Conservation (phyloP, 2,797 vertebrate species). For the Etheostoma perlongum region DNA sequence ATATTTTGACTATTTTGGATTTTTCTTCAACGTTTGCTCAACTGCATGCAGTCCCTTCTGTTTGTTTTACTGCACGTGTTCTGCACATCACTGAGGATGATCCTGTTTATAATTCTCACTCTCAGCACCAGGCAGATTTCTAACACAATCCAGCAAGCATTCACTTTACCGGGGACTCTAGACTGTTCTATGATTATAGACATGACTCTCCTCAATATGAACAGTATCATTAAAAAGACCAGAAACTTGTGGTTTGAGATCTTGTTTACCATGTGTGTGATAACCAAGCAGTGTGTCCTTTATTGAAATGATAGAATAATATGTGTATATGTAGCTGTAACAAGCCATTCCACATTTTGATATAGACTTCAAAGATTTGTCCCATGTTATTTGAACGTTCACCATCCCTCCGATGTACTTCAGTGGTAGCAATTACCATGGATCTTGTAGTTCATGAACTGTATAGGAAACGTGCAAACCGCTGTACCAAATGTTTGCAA, state of each 20-base stretch:
- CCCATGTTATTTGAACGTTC: slow-evolving; percentile 73
- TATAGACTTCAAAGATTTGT: slow-evolving; percentile 74
- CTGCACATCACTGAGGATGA: slow-evolving; percentile 59
- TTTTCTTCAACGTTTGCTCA: slow-evolving; percentile 64
- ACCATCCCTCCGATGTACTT: slow-evolving; percentile 71
- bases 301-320: slow-evolving; percentile 77
- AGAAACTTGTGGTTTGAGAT: slow-evolving; percentile 89
- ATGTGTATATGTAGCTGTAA: slow-evolving; percentile 82
- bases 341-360: slow-evolving; percentile 81
- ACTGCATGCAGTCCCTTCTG: slow-evolving; percentile 75
- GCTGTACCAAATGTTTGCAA: slow-evolving; percentile 75
- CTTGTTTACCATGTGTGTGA: slow-evolving; percentile 84
- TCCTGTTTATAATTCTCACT: slow-evolving; percentile 57
- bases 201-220: slow-evolving; percentile 58
- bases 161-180: slow-evolving; percentile 72
- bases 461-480: slow-evolving; percentile 69
- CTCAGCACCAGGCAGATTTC: slow-evolving; percentile 58
- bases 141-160: slow-evolving; percentile 61
- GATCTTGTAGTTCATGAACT: slow-evolving; percentile 75
- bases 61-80: slow-evolving; percentile 73
- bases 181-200: slow-evolving; percentile 79
- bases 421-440: slow-evolving; percentile 75
- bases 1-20: slow-evolving; percentile 45
- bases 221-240: slow-evolving; percentile 82
- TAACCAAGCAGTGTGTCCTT: slow-evolving; percentile 80